Evolutionary conservation across 2,888 invertebrate genomes (phyloP).

Genomic region (Zygaena filipendulae): DNA sequence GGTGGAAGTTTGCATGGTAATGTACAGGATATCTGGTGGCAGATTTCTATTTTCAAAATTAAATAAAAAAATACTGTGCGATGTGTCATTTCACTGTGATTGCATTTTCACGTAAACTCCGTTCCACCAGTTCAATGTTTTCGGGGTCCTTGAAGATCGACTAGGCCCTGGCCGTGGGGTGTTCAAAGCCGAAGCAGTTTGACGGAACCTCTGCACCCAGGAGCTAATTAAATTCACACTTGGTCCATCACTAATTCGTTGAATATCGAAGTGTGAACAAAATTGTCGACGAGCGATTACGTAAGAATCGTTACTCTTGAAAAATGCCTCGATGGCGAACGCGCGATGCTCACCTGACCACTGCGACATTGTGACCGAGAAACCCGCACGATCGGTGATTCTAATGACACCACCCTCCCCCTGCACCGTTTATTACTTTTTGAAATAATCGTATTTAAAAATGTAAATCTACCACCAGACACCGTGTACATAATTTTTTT

Average conservation of each 20-base stretch:
- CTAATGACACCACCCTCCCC: constrained; percentile 1
- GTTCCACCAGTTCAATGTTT: no score
- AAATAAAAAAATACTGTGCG: constrained; percentile 8
- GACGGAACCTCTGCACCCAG: no score
- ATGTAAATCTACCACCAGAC: constrained; percentile 6
- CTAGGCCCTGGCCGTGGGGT: no score
- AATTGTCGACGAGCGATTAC: no score
- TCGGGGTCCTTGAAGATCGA: no score
- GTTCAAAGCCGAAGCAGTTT: no score
- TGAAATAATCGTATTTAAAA: constrained; percentile 4
- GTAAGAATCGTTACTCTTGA: no score
- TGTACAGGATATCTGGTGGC: constrained; percentile 3
- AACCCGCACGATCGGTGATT: constrained; percentile 9
- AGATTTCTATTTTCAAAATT: constrained; percentile 2
- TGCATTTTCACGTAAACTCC: constrained; percentile 7
- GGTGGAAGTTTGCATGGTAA: no score
- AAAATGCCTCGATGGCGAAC: constrained; percentile 17
- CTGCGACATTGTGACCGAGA: constrained; percentile 15
- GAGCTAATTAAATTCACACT: no score
- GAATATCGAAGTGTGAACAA: no score
- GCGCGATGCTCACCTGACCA: constrained; percentile 14
- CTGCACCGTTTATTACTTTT: constrained; percentile 7
- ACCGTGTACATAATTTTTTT: background rate
- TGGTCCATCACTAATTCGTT: no score
- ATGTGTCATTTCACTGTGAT: constrained; percentile 7